phyloP scores from a whole-genome alignment of 2,113 vertebrate genomes.

The Sphyrna mokarran region DNA sequence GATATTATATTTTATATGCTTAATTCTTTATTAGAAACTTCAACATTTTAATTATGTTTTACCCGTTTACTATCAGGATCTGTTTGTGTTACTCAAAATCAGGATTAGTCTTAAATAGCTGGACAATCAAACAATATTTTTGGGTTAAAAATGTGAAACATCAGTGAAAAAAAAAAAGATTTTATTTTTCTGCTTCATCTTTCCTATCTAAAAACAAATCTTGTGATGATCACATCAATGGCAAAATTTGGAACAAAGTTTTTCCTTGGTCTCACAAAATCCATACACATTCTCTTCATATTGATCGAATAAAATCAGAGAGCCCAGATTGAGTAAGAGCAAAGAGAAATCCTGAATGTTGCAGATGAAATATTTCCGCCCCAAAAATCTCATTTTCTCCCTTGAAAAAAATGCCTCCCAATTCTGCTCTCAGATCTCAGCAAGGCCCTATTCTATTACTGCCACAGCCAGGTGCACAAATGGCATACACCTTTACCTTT shows the following conservation, averaged over 20 bases:
- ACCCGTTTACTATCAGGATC: background rate
- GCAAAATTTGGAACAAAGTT: background rate
- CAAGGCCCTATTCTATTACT: background rate
- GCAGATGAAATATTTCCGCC: background rate
- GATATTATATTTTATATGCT: background rate
- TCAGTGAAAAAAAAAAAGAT: background rate
- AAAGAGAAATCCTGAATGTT: background rate
- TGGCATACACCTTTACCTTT: background rate
- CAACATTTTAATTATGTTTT: slow-evolving; percentile 2
- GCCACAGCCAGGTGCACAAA: background rate
- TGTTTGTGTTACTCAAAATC: background rate
- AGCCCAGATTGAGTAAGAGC: background rate
- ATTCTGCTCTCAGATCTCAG: background rate
- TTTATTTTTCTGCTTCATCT: background rate
- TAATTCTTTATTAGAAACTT: background rate
- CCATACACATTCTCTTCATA: background rate
- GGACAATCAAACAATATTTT: background rate
- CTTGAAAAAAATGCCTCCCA: background rate
- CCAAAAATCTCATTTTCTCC: background rate
- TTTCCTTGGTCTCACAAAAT: background rate
- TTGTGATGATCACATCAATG: background rate
- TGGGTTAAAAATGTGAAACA: background rate
- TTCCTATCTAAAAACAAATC: background rate
- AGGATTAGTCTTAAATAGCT: background rate
- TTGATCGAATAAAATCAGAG: background rate